Evolutionary conservation across 2,797 vertebrate species (phyloP), one percentile per base, ranked within the genome.

Genomic region (Notolabrus celidotus): DNA sequence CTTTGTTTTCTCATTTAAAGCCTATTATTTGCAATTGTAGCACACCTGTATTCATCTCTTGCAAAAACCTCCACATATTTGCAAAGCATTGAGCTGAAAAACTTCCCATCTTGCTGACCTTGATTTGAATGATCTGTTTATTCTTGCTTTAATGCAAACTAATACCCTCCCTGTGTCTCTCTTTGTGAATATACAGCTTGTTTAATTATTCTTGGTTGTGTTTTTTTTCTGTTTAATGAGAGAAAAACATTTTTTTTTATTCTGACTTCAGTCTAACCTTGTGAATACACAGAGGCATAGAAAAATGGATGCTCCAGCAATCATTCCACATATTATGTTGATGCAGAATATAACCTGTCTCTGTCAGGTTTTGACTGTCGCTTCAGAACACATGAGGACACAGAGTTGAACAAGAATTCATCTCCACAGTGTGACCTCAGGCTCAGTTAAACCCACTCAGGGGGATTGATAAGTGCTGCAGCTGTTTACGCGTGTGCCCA

Each of bases 151-250:
- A 29, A 75, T 61, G 17, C 39, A 12, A 42, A 59, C 36, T 20
- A 73, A 15, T 31, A 11, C 49, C 25, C 12, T 10, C 7, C 60
- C 22, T 38, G 27, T 41, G 3, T 57, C 16, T 34, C 25, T 38
- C 29, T 43, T 68, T 71, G 62, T 58, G 52, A 77, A 51, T 60
- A 64, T 65, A 56, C 23, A 61, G 7, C 59, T 65, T 80, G 17
- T 65, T 53, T 64, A 16, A 63, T 55, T 36, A 12, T 42, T 6
- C 45, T 7, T 52, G 20, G 52, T 53, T 58, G 33, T 25, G 22
- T 56, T 9, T 56, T 8, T 55, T 54, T 68, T 67, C 64, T 25
- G 12, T 67, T 60, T 71, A 25, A 55, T 45, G 36, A 53, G 17
- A 43, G 20, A 61, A 38, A 34, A 51, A 66, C 41, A 71, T 57